Evolutionary conservation across 2,113 vertebrate genomes (phyloP), one percentile per base, ranked within the genome.

Genomic region (Malurus melanocephalus): DNA sequence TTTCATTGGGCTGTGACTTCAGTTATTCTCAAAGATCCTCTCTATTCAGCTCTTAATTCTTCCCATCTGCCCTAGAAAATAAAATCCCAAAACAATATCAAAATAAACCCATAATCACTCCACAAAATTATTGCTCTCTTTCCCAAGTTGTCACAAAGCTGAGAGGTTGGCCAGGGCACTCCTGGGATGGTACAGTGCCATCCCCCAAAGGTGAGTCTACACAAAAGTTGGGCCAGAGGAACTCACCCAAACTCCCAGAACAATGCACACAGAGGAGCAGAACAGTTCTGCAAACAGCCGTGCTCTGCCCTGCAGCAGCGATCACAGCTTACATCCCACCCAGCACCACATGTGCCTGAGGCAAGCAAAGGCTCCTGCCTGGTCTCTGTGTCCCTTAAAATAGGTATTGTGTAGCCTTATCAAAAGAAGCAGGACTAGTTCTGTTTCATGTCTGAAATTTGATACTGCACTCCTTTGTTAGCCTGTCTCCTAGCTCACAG

Each of bases 271-370:
- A 7, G 32, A 56, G 23, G 13, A 48, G 18, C 17, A 18, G 33
- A 27, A 22, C 38, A 21, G 42, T 5, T 3, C 32, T 43, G 13
- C 43, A 55, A 15, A 6, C 14, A 64, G 15, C 48, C 10, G 0
- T 1, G 8, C 51, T 43, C 40, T 48, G 43, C 23, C 38, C 59
- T 12, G 16, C 77, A 80, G 49, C 45, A 45, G 1, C 0, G 13
- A 17, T 16, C 23, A 12, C 40, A 35, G 2, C 51, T 12, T 52
- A 14, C 46, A 16, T 5, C 26, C 30, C 19, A 22, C 16, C n/a
- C 72, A 73, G 5, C 0, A 0, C 9, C 3, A 0, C 2, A 3
- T 4, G 14, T 0, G 0, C 21, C 43, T 24, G 13, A 9, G 12
- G 19, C 18, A 62, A 59, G 21, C 38, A 49, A 49, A 42, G 35